Evolutionary conservation across 2,888 invertebrate genomes (phyloP).

Genomic region (Oligia latruncula): DNA sequence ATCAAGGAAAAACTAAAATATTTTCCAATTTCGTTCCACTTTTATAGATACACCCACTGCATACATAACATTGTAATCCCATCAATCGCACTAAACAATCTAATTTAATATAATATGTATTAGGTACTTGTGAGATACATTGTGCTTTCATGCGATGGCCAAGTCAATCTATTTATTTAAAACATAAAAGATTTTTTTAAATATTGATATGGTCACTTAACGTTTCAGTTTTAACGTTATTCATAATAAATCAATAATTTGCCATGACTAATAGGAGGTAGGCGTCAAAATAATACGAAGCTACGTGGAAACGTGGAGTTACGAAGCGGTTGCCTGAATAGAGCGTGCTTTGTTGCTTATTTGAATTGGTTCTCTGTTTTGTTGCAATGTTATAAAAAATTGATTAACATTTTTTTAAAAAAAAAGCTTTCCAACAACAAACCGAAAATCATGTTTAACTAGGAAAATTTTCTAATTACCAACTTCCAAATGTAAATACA

Average conservation of each 20-base stretch:
- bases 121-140: no score
- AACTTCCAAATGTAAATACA: background rate
- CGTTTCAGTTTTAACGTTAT: background rate
- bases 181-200: no score
- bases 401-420: background rate
- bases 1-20: no score
- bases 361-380: constrained; percentile 1
- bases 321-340: constrained; percentile 11
- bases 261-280: background rate
- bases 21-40: no score
- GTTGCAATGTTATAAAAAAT: background rate
- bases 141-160: no score
- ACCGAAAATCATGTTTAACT: background rate
- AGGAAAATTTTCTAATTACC: background rate
- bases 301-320: constrained; percentile 1
- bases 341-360: background rate
- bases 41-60: no score
- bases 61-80: no score
- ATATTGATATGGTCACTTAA: no score
- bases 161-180: no score
- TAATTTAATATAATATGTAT: no score
- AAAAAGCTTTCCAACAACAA: background rate
- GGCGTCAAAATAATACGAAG: background rate
- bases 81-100: no score
- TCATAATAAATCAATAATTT: background rate